Evolutionary conservation across 2,797 vertebrate species (phyloP).

Genomic region (Intellagama lesueurii): DNA sequence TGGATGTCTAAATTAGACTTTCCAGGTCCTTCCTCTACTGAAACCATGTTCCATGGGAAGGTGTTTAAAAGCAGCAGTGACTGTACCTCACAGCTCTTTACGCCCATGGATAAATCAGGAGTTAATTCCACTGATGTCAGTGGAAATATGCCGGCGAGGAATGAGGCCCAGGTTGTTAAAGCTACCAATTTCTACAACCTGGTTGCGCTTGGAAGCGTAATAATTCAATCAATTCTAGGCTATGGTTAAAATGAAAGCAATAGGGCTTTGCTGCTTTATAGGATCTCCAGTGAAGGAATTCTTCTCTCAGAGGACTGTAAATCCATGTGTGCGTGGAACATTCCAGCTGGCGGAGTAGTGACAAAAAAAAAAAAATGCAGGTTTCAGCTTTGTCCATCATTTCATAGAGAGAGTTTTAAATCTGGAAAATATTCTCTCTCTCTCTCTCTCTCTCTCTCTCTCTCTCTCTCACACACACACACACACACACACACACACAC

Average conservation of each 20-base stretch:
- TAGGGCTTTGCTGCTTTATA: slow-evolving; percentile 20
- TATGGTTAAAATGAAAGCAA: slow-evolving; percentile 19
- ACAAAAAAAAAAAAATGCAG: neutral
- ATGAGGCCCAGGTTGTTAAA: slow-evolving; percentile 32
- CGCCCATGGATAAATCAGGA: slow-evolving; percentile 15
- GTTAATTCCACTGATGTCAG: slow-evolving; percentile 15
- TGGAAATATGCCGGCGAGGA: slow-evolving; percentile 19
- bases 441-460: too few species aligned
- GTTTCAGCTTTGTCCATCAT: neutral
- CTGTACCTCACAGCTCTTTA: slow-evolving; percentile 16
- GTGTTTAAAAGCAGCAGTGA: slow-evolving; percentile 8
- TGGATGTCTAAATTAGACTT: slow-evolving; percentile 3
- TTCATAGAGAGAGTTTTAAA: neutral
- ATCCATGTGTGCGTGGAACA: slow-evolving; percentile 17
- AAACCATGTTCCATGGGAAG: slow-evolving; percentile 20
- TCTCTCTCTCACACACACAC: too few species aligned
- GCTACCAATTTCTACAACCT: slow-evolving; percentile 11
- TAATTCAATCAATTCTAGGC: slow-evolving; percentile 32
- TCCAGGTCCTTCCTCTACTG: slow-evolving; percentile 9
- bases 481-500: too few species aligned
- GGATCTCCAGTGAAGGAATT: neutral
- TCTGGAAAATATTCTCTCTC: neutral
- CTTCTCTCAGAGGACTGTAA: slow-evolving; percentile 12
- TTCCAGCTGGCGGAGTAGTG: neutral
- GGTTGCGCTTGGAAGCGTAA: slow-evolving; percentile 21